These are phyloP conservation scores for Ibidorhyncha struthersii DNA, from an alignment of 2,113 vertebrate species.

Conservation along the genomic window DNA sequence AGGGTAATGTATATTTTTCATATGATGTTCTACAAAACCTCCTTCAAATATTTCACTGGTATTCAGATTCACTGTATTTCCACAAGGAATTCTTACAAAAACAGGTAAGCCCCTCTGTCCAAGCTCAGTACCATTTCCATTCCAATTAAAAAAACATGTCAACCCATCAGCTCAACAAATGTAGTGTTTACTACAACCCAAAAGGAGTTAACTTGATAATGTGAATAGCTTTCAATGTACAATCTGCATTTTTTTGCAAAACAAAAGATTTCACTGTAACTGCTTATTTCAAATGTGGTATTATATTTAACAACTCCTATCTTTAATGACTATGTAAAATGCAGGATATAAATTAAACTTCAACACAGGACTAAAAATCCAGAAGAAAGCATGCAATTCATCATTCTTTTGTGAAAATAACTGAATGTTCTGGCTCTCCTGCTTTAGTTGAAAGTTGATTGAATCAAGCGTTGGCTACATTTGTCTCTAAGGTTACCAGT, in stretches of 20 bases:
- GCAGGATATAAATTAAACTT: background rate
- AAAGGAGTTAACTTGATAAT: background rate
- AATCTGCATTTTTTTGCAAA: background rate
- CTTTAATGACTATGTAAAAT: background rate
- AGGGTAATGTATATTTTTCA: background rate
- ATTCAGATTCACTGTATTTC: background rate
- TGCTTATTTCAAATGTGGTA: background rate
- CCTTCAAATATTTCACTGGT: background rate
- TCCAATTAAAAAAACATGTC: background rate
- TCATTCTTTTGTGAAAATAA: background rate
- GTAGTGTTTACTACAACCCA: background rate
- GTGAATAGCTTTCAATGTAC: background rate
- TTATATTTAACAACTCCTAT: background rate
- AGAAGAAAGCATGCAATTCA: fast-evolving
- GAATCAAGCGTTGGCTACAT: background rate
- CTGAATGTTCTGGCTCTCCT: background rate
- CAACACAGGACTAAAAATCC: background rate
- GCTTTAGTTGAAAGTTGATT: background rate
- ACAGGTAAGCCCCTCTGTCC: background rate
- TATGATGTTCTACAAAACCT: background rate
- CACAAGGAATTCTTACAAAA: background rate
- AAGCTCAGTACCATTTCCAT: background rate
- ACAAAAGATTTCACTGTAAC: background rate
- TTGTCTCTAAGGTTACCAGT: background rate
- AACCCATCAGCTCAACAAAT: background rate